phyloP scores from a whole-genome alignment of 53 echinoderm and acorn worm genomes.

The Crossaster papposus region DNA sequence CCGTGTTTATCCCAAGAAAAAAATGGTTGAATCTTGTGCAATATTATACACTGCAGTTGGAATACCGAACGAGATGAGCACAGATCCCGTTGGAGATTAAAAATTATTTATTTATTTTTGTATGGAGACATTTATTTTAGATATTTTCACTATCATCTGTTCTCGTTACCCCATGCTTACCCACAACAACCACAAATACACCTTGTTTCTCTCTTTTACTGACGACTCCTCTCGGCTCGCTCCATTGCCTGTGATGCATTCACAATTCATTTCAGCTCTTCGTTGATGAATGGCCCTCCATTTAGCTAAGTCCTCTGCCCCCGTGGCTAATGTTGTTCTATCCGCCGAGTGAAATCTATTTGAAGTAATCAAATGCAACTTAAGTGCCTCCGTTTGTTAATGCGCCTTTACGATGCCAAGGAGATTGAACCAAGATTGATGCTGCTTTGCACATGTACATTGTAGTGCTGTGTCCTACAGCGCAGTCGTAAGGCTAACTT shows the following conservation, averaged over 20 bases:
- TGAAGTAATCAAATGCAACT: slow-evolving; percentile 41
- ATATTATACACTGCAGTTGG: too few relatives aligned
- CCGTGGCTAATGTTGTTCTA: slow-evolving; percentile 16
- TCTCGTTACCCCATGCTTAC: not conserved
- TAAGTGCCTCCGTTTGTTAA: slow-evolving; percentile 36
- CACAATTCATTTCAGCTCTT: slow-evolving; percentile 35
- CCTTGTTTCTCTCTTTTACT: slow-evolving; percentile 11
- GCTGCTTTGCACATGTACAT: not conserved
- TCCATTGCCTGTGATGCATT: slow-evolving; percentile 34
- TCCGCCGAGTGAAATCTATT: slow-evolving; percentile 40
- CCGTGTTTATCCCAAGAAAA: too few relatives aligned
- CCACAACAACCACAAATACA: not conserved
- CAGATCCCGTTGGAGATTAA: too few relatives aligned
- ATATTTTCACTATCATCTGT: not conserved
- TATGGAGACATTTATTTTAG: not conserved
- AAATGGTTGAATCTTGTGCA: too few relatives aligned
- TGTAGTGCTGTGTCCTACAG: not conserved
- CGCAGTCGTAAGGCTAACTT: not conserved
- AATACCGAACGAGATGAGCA: too few relatives aligned
- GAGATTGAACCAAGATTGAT: slow-evolving; percentile 6
- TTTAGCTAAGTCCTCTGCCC: slow-evolving; percentile 23
- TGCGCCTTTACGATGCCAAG: not conserved
- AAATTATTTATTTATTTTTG: not conserved
- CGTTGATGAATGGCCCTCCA: slow-evolving; percentile 53
- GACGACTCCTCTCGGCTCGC: not conserved